Conservation (phyloP, 2,113 vertebrate genomes). For the Macroglossus sobrinus region DNA sequence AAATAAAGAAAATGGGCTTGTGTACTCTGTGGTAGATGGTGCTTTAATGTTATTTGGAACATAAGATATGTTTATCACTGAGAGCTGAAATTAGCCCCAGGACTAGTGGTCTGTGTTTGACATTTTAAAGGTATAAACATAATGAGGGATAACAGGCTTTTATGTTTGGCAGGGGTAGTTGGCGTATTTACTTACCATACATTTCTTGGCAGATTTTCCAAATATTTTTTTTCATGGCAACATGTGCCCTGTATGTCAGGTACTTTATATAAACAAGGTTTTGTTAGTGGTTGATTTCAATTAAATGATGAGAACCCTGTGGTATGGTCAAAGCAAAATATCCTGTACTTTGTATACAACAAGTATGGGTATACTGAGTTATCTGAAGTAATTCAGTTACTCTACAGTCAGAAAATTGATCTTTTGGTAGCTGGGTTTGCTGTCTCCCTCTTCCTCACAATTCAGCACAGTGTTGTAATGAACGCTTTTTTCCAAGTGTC, state of each 20-base stretch:
- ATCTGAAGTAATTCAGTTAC: neutral
- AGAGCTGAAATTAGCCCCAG: slow-evolving; percentile 36
- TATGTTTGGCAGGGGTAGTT: neutral
- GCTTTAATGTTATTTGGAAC: neutral
- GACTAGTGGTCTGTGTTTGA: slow-evolving; percentile 22
- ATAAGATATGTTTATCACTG: slow-evolving; percentile 12
- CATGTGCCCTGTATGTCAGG: neutral
- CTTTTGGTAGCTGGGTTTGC: slow-evolving; percentile 22
- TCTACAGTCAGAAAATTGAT: neutral
- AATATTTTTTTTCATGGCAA: neutral
- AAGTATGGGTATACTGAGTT: neutral
- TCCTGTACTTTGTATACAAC: neutral
- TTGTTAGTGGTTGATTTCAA: neutral
- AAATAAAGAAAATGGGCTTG: slow-evolving; percentile 41
- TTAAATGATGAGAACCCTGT: neutral
- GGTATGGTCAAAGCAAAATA: neutral
- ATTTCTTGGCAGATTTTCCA: slow-evolving; percentile 33
- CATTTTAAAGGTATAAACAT: neutral
- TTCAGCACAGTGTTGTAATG: slow-evolving; percentile 37
- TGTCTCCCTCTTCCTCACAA: slow-evolving; percentile 40
- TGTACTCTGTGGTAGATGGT: neutral
- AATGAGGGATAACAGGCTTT: slow-evolving; percentile 21
- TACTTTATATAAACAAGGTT: neutral
- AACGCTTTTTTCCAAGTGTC: slow-evolving; percentile 40
- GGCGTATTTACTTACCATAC: neutral